These are phyloP conservation scores for Datnioides undecimradiatus DNA, from an alignment of 2,113 vertebrate genomes.

Conservation along the genomic window DNA sequence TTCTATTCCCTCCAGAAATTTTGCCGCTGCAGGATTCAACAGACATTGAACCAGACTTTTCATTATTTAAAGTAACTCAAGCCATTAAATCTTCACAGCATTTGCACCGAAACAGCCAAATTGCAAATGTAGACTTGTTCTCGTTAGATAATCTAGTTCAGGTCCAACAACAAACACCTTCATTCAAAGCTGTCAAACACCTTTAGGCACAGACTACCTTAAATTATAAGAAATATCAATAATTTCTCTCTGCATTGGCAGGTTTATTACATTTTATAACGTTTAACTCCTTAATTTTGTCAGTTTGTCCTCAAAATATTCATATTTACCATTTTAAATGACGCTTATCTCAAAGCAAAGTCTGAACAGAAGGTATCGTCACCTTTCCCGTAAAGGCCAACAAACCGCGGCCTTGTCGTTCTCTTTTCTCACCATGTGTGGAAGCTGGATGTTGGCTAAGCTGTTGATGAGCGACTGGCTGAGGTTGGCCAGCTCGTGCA, in stretches of 20 bases:
- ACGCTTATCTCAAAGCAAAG: too few relatives aligned
- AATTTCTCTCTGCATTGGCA: neutral
- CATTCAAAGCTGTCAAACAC: too few relatives aligned
- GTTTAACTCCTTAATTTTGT: neutral
- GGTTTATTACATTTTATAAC: neutral
- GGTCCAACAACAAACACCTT: neutral
- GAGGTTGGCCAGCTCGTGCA: conserved; percentile 96
- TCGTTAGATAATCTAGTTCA: neutral
- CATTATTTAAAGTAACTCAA: too few relatives aligned
- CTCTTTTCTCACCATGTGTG: conserved; percentile 94
- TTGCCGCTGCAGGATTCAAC: too few relatives aligned
- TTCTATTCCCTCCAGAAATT: too few relatives aligned
- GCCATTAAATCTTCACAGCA: too few relatives aligned
- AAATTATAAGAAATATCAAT: neutral
- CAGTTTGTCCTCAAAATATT: neutral
- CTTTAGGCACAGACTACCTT: too few relatives aligned
- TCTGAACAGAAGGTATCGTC: too few relatives aligned
- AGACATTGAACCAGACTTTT: too few relatives aligned
- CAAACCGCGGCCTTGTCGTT: too few relatives aligned
- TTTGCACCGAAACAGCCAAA: too few relatives aligned
- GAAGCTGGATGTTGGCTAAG: conserved; percentile 98
- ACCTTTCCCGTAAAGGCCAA: neutral
- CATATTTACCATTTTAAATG: too few relatives aligned
- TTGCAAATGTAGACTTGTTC: neutral
- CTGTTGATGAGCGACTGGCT: conserved; percentile 99